These are phyloP conservation scores for Drosophila lini DNA, from an alignment of 1,140 invertebrate genomes.

Conservation along the genomic window DNA sequence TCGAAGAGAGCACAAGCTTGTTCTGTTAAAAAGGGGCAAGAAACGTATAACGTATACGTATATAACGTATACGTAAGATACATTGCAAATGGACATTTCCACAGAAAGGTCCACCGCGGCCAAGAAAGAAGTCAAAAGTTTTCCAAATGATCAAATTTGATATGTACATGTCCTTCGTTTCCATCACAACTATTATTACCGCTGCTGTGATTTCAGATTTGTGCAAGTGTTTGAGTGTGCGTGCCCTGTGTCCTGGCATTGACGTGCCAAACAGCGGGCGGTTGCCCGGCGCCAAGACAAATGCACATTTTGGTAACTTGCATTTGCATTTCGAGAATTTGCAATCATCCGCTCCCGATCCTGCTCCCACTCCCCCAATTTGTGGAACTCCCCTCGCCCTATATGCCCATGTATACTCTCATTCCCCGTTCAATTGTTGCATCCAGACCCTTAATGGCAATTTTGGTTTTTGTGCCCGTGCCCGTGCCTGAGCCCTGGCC, in stretches of 20 bases:
- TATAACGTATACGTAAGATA: background rate
- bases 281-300: conserved; percentile 61
- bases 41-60: background rate
- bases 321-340: conserved; percentile 62
- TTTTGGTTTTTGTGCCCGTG: conserved; percentile 34
- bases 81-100: too few relatives aligned
- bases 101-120: too few relatives aligned
- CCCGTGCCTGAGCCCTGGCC: background rate
- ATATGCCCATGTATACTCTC: conserved; percentile 5
- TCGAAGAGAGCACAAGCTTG: background rate
- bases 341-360: conserved; percentile 22
- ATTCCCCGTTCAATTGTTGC: conserved; percentile 35
- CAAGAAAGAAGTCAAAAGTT: too few relatives aligned
- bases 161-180: background rate
- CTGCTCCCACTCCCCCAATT: background rate
- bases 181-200: background rate
- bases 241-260: conserved; percentile 48
- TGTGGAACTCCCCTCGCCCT: background rate
- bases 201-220: conserved; percentile 3
- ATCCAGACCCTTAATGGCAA: conserved; percentile 47
- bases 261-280: conserved; percentile 53
- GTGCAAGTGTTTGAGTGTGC: conserved; percentile 14
- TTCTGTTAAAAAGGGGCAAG: background rate
- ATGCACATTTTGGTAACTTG: conserved; percentile 68
- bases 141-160: too few relatives aligned